These are phyloP conservation scores for Tragelaphus eurycerus DNA, from an alignment of 2,797 vertebrate species.

Conservation along the genomic window DNA sequence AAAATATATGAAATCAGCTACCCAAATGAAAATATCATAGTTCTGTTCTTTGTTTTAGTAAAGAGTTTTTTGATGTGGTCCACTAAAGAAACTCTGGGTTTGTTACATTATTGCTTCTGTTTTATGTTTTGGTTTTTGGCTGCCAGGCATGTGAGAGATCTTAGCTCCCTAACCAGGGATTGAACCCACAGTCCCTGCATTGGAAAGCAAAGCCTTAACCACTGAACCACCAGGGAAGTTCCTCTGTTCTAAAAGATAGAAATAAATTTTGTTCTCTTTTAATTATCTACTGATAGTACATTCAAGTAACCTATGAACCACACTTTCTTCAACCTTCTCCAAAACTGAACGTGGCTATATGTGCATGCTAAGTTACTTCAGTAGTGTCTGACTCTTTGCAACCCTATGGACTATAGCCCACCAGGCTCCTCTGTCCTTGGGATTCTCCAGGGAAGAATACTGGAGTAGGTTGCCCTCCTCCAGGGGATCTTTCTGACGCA, in stretches of 20 bases:
- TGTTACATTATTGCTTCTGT: neutral
- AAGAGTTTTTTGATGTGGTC: neutral
- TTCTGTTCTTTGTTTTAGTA: neutral
- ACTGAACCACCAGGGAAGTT: neutral
- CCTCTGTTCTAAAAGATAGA: neutral
- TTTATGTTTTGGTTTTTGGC: neutral
- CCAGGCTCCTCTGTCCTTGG: neutral
- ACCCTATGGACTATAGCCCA: neutral
- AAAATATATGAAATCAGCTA: slow-evolving; percentile 29
- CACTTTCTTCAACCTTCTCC: neutral
- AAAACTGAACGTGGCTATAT: neutral
- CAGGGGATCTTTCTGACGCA: neutral
- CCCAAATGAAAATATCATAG: neutral
- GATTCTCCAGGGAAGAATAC: neutral
- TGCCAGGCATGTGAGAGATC: neutral
- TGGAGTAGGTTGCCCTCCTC: neutral
- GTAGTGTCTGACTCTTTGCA: neutral
- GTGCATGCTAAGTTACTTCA: neutral
- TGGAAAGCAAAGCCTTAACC: neutral
- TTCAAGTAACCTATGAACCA: neutral
- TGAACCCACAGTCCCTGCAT: neutral
- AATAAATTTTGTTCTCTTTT: slow-evolving; percentile 3
- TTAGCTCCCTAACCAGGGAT: neutral
- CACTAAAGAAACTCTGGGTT: neutral
- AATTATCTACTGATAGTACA: neutral